phyloP scores from a whole-genome alignment of 1,140 invertebrate species.

The Mactra quadrangularis region DNA sequence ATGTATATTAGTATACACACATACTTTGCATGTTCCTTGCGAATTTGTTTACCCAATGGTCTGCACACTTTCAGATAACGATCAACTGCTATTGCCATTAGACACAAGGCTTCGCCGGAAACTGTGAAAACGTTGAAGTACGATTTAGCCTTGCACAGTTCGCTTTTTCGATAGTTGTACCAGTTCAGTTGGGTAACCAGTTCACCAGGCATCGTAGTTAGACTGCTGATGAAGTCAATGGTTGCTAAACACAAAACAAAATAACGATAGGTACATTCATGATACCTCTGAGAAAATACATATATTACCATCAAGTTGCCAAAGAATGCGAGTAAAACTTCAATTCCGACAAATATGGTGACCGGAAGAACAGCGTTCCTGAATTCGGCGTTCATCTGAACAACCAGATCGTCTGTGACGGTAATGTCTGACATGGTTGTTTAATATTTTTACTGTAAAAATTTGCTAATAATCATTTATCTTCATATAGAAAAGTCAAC shows the following conservation, averaged over 20 bases:
- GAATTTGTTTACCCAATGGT: constrained; percentile 64
- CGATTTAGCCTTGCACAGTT: constrained; percentile 64
- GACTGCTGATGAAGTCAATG: constrained; percentile 66
- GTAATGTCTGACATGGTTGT: no score
- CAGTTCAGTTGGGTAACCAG: constrained; percentile 65
- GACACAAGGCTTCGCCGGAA: constrained; percentile 59
- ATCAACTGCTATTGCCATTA: constrained; percentile 67
- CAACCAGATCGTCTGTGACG: constrained; percentile 40
- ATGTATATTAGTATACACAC: constrained; percentile 1
- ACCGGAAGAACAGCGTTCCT: constrained; percentile 47
- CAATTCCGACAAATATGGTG: constrained; percentile 50
- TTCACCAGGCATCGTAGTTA: constrained; percentile 70
- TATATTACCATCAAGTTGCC: constrained; percentile 68
- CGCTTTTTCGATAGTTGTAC: constrained; percentile 65
- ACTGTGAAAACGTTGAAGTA: constrained; percentile 68
- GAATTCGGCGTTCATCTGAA: constrained; percentile 54
- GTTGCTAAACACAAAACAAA: constrained; percentile 67
- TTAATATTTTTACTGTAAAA: no score
- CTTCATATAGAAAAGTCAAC: no score
- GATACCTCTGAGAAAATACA: constrained; percentile 56
- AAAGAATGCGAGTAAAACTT: constrained; percentile 57
- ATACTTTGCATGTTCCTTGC: constrained; percentile 21
- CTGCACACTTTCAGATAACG: constrained; percentile 67
- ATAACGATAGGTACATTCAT: constrained; percentile 60
- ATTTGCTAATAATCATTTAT: no score